These are phyloP conservation scores for Notolepis coatsorum DNA, from an alignment of 2,797 vertebrate genomes.

Conservation along the genomic window DNA sequence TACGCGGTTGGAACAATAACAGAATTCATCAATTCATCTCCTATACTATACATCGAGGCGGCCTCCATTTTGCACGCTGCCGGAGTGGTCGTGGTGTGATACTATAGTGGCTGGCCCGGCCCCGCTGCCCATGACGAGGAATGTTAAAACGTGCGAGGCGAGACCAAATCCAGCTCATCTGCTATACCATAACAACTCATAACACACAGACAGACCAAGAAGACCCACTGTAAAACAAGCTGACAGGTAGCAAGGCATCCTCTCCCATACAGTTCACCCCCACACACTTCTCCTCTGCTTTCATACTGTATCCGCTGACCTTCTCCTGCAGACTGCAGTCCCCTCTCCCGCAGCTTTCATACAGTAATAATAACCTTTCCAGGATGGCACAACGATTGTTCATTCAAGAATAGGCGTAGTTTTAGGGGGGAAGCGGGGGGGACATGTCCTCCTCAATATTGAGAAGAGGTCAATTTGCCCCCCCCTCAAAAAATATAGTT, in stretches of 20 bases:
- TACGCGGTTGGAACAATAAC: conserved; percentile 3
- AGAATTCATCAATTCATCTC: conserved; percentile 3
- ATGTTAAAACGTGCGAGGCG: conserved; percentile 80
- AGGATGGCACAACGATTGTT: too few species aligned
- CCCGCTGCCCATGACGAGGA: conserved; percentile 77
- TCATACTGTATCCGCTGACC: not conserved
- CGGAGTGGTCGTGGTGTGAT: conserved; percentile 15
- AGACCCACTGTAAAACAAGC: conserved; percentile 52
- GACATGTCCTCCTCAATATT: too few species aligned
- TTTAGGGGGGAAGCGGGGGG: too few species aligned
- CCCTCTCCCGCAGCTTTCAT: too few species aligned
- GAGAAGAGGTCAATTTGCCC: too few species aligned
- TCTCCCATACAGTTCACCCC: not conserved
- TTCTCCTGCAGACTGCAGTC: not conserved
- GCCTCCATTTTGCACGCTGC: conserved; percentile 14
- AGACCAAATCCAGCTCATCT: conserved; percentile 80
- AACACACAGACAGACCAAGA: conserved; percentile 41
- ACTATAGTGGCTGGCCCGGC: conserved; percentile 16
- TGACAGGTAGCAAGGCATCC: conserved; percentile 66
- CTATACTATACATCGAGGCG: conserved; percentile 21
- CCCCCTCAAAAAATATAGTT: too few species aligned
- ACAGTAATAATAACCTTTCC: too few species aligned
- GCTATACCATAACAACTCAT: conserved; percentile 65
- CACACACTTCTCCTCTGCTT: not conserved
- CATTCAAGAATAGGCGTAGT: too few species aligned